Percentiles rank a stretch among this genome's conserved stretches.
Evolutionary conservation across 30 jellyfish, hydroid and myxozoan genomes (phyloP).

Genomic region (Hydra vulgaris): DNA sequence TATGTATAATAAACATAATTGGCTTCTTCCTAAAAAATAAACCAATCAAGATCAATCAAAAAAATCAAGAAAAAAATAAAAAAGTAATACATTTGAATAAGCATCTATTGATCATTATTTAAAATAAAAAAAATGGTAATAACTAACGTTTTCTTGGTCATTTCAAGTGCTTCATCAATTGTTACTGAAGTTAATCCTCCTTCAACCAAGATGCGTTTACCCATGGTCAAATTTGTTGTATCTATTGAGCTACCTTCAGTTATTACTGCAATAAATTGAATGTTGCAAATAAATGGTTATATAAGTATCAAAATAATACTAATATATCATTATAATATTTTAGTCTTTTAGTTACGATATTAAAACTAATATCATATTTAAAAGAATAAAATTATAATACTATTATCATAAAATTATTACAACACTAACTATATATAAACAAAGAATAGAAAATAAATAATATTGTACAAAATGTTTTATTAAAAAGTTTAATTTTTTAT

Average conservation of each 20-base stretch:
- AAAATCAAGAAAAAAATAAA: not conserved
- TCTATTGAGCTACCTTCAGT: conserved; percentile 7
- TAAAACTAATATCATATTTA: no score
- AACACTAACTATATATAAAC: no score
- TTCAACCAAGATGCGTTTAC: conserved; percentile 11
- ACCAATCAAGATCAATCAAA: not conserved
- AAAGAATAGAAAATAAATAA: no score
- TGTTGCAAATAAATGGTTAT: no score
- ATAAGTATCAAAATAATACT: not conserved
- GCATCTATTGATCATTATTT: no score
- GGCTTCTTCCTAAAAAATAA: conserved; percentile 67
- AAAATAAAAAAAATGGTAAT: no score
- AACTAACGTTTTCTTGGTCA: conserved; percentile 24
- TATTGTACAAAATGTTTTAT: no score
- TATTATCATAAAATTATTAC: no score
- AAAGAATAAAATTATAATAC: no score
- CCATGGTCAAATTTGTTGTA: conserved; percentile 9
- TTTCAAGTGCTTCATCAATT: conserved; percentile 29
- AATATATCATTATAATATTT: not conserved
- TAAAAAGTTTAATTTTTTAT: no score
- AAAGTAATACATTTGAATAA: not conserved
- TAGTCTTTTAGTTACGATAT: no score
- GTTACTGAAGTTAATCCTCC: conserved; percentile 24
- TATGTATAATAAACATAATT: conserved; percentile 63
- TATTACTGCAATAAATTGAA: not conserved